Conservation (phyloP, 2,888 invertebrate species). For the Cenopis cana region DNA sequence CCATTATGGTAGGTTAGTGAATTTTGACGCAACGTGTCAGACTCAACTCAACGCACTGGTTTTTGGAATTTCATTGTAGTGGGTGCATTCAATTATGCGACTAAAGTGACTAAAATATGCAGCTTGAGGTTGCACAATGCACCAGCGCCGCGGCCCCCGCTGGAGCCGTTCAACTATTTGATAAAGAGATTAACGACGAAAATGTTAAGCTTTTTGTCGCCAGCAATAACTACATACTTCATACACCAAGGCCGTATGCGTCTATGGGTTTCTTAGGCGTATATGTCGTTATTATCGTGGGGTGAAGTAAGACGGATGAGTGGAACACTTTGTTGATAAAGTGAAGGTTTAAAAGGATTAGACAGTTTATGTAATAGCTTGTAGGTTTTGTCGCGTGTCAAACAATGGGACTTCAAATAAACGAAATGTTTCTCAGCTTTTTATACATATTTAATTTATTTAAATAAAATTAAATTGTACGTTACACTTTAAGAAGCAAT, state of each 20-base stretch:
- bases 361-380: constrained; percentile 36
- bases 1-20: not conserved
- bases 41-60: constrained; percentile 3
- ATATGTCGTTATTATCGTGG: constrained; percentile 5
- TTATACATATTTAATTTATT: not conserved
- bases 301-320: constrained; percentile 33
- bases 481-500: not conserved
- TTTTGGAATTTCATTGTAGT: not conserved
- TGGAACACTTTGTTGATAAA: constrained; percentile 42
- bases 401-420: constrained; percentile 11
- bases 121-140: constrained; percentile 67
- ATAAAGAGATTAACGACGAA: constrained; percentile 58
- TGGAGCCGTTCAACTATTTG: constrained; percentile 59
- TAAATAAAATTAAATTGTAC: not conserved
- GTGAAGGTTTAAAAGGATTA: constrained; percentile 42
- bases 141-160: constrained; percentile 56
- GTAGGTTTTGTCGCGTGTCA: constrained; percentile 20
- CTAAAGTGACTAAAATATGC: constrained; percentile 64
- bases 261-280: not conserved
- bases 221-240: constrained; percentile 15
- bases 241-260: constrained; percentile 4
- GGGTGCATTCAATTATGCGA: constrained; percentile 46
- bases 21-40: not conserved
- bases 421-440: not conserved
- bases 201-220: constrained; percentile 44